Base-by-base conservation (phyloP, 2,113 vertebrate genomes). In the Podarcis muralis region DNA sequence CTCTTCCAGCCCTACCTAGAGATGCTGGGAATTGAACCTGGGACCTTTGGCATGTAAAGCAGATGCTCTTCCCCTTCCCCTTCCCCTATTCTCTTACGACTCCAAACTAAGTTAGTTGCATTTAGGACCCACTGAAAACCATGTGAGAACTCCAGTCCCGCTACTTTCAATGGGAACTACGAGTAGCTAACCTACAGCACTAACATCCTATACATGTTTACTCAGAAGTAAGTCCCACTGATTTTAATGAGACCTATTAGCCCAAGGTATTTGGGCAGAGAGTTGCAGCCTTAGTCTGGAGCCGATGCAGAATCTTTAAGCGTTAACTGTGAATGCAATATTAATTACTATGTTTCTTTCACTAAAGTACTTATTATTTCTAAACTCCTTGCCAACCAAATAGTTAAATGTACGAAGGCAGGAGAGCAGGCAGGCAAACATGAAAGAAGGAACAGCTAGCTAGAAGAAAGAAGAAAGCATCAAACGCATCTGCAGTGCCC, bases 401-500 rank as follows among this genome's bases (percentile, higher is more conserved):
- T 65, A 72, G 59, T 87, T 84, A 48, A 83, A 15, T 65, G 16
- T 76, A 35, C 48, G 40, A 83, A 76, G 72, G 9, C 13, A 83
- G 59, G 4, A 22, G 48, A 65, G 57, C 11, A 22, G 30, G 35
- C 18, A 81, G 57, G 57, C 3, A 69, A 69, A 23, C 69, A 81
- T 22, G 23, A 62, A 75, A 16, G 86, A 87, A 78, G 43, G 87
- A 81, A n/a, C 18, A 32, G 53, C 15, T 62, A 32, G 53, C 15
- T 62, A 66, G 35, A 53, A 53, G 48, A 53, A 53, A 53, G 11
- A 53, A 53, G 9, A 69, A 68, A 88, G 75, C 53, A 59, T n/a
- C 77, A 40, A 15, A 78, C 4, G 35, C 40, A 91, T 79, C 23
- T 69, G 13, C 88, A 90, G 53, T 85, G 87, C 78, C 90, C 69